Conservation (phyloP, 2,797 vertebrate genomes). For the Etheostoma nigrum region DNA sequence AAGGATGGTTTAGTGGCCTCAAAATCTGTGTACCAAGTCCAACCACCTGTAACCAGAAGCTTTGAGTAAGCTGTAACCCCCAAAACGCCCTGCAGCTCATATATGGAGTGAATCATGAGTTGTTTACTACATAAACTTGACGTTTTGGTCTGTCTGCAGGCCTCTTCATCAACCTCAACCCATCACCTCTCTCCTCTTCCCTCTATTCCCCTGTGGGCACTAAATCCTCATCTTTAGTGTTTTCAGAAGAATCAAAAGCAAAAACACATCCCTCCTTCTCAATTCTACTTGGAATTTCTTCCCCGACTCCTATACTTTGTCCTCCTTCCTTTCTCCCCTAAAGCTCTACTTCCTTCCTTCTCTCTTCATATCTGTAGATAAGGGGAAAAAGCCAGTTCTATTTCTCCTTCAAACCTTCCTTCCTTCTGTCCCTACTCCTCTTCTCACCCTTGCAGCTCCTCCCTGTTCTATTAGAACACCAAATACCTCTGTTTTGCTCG, state of each 20-base stretch:
- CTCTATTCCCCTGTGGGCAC: slow-evolving; percentile 13
- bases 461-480: slow-evolving; percentile 9
- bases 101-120: slow-evolving; percentile 35
- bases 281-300: slow-evolving; percentile 35
- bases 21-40: neutral
- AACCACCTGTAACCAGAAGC: slow-evolving; percentile 18
- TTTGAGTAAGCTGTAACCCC: slow-evolving; percentile 15
- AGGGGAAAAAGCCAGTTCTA: neutral
- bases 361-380: slow-evolving; percentile 38
- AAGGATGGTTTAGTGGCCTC: neutral
- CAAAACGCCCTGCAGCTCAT: slow-evolving; percentile 24
- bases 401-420: slow-evolving; percentile 24
- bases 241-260: slow-evolving; percentile 45
- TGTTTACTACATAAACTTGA: slow-evolving; percentile 60
- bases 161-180: slow-evolving; percentile 31
- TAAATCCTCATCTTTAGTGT: slow-evolving; percentile 46
- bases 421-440: slow-evolving; percentile 20
- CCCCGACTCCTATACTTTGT: slow-evolving; percentile 43
- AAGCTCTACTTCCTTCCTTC: slow-evolving; percentile 19
- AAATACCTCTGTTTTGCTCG: slow-evolving; percentile 35
- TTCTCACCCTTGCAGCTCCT: slow-evolving; percentile 5
- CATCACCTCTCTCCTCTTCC: slow-evolving; percentile 21
- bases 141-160: slow-evolving; percentile 32
- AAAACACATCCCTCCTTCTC: slow-evolving; percentile 51
- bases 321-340: slow-evolving; percentile 22